These are phyloP conservation scores for Chymomyza costata DNA, from an alignment of 1,140 invertebrate genomes.

Conservation along the genomic window DNA sequence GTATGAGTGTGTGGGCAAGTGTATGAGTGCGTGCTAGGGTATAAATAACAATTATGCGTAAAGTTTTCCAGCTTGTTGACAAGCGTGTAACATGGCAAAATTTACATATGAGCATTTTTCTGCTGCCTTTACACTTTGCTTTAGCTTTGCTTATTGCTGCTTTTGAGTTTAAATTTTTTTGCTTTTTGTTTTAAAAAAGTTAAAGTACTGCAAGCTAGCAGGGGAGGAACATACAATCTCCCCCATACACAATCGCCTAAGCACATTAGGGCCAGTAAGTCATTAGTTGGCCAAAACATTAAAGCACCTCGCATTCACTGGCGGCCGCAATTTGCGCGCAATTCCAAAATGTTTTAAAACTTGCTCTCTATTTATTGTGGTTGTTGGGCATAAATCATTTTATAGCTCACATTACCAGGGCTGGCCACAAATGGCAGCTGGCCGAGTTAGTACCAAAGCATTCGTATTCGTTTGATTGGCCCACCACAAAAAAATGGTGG, in stretches of 20 bases:
- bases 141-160: conserved; percentile 17
- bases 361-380: conserved; percentile 4
- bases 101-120: conserved; percentile 26
- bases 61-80: conserved; percentile 47
- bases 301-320: conserved; percentile 14
- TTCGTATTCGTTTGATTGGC: too few species aligned
- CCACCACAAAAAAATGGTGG: too few species aligned
- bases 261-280: conserved; percentile 2
- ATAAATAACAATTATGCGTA: conserved; percentile 54
- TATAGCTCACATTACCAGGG: conserved; percentile 10
- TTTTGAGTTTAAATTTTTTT: conserved; percentile 6
- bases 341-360: conserved; percentile 10
- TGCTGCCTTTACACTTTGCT: conserved; percentile 11
- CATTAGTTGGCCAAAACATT: conserved; percentile 31
- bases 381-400: conserved; percentile 35
- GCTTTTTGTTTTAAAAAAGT: too few species aligned
- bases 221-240: too few species aligned
- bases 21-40: conserved; percentile 12
- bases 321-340: too few species aligned
- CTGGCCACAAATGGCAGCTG: conserved; percentile 25
- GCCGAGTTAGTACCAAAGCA: too few species aligned
- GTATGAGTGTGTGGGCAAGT: conserved; percentile 30
- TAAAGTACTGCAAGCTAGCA: not conserved
- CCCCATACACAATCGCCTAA: too few species aligned
- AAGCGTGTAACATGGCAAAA: conserved; percentile 42